These are phyloP conservation scores for Babylonia areolata DNA, from an alignment of 1,140 invertebrate genomes.

Conservation along the genomic window DNA sequence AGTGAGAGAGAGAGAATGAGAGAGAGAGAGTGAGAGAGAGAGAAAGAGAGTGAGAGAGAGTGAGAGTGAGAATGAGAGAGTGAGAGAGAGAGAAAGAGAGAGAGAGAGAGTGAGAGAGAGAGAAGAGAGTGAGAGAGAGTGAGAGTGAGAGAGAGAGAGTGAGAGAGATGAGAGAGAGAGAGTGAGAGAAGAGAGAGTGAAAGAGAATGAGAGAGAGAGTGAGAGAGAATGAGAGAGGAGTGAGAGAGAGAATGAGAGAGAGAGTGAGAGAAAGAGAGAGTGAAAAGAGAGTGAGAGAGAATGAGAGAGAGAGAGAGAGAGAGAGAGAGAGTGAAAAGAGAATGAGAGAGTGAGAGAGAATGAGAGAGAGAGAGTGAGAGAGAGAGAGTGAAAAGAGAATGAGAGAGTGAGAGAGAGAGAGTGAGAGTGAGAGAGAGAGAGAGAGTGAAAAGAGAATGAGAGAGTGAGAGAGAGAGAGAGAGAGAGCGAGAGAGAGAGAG, in stretches of 20 bases:
- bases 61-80: background rate
- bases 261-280: background rate
- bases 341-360: background rate
- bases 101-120: slow-evolving; percentile 1
- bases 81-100: slow-evolving; percentile 4
- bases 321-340: background rate
- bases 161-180: background rate
- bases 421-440: too few relatives aligned
- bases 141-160: background rate
- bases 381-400: background rate
- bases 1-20: slow-evolving; percentile 22
- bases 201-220: slow-evolving; percentile 19
- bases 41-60: background rate
- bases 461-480: background rate
- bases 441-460: too few relatives aligned
- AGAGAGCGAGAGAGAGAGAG: background rate
- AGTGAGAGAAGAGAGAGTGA: slow-evolving; percentile 20
- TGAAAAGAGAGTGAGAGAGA: background rate
- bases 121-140: background rate
- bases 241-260: background rate
- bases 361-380: too few relatives aligned
- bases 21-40: slow-evolving; percentile 22
- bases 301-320: background rate
- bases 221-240: slow-evolving; percentile 4
- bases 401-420: background rate